Evolutionary conservation across 2,113 vertebrate species (phyloP).

Genomic region (Lathamus discolor): DNA sequence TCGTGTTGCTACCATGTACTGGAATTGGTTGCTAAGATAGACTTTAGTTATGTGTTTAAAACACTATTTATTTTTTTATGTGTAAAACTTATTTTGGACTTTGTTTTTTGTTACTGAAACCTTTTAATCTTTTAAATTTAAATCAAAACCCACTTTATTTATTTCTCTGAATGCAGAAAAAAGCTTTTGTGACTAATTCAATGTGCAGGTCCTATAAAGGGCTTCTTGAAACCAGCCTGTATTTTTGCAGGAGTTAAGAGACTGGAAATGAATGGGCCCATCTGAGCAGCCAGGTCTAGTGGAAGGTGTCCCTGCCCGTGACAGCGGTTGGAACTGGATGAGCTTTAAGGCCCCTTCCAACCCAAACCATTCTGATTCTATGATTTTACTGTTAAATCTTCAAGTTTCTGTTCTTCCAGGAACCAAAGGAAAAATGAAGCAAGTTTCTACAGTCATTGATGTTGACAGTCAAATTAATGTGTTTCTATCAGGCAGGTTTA

Average conservation of each 20-base stretch:
- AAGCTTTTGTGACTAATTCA: not conserved
- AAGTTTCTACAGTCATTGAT: not conserved
- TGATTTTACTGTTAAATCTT: not conserved
- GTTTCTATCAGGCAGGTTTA: not conserved
- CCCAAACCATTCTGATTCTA: not conserved
- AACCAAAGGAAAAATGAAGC: not conserved
- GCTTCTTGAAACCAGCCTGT: not conserved
- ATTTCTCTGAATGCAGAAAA: not conserved
- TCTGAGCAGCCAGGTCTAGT: not conserved
- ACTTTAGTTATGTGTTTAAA: not conserved
- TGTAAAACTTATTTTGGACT: not conserved
- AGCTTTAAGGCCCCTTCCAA: not conserved
- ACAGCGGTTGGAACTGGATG: not conserved
- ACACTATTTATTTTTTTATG: not conserved
- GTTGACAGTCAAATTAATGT: not conserved
- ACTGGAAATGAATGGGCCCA: not conserved
- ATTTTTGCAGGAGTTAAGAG: not conserved
- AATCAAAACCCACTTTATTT: accelerated
- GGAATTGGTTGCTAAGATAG: not conserved
- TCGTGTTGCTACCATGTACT: not conserved
- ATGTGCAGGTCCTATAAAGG: not conserved
- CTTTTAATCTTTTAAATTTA: not conserved
- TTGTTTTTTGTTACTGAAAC: not conserved
- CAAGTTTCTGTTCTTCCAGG: not conserved
- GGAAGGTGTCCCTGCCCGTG: not conserved